Conservation (phyloP, 1,140 invertebrate genomes). For the Drosophila simulans region DNA sequence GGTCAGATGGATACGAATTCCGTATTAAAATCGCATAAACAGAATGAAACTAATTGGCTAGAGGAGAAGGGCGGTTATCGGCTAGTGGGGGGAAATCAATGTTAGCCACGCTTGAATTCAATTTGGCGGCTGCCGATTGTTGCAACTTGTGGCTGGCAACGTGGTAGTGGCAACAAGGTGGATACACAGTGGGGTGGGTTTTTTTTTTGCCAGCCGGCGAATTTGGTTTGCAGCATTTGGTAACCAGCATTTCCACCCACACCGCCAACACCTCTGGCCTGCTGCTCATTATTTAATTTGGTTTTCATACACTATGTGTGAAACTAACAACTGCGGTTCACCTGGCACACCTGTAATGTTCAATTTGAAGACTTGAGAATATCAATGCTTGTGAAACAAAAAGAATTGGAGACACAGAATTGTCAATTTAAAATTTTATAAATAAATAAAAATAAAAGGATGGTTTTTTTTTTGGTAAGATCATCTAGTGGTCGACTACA, state of each 20-base stretch:
- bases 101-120: conserved; percentile 74
- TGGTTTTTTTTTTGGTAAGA: neutral
- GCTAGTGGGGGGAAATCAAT: conserved; percentile 56
- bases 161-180: conserved; percentile 17
- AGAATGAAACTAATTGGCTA: conserved; percentile 72
- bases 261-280: conserved; percentile 34
- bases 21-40: conserved; percentile 75
- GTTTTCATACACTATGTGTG: conserved; percentile 34
- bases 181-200: conserved; percentile 10
- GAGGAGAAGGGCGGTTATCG: neutral
- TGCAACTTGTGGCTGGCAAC: conserved; percentile 56
- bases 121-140: conserved; percentile 66
- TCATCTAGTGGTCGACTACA: neutral
- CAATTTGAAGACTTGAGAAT: neutral
- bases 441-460: neutral
- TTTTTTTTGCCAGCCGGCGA: conserved; percentile 12
- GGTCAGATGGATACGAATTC: conserved; percentile 47
- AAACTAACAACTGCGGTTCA: neutral
- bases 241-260: conserved; percentile 59
- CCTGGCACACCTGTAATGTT: conserved; percentile 1
- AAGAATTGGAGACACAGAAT: neutral
- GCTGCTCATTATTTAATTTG: conserved; percentile 58
- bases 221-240: conserved; percentile 38
- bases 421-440: neutral
- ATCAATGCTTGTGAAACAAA: neutral